These are phyloP conservation scores for Conchocele bisecta DNA, from an alignment of 2,888 invertebrate species.

Conservation along the genomic window DNA sequence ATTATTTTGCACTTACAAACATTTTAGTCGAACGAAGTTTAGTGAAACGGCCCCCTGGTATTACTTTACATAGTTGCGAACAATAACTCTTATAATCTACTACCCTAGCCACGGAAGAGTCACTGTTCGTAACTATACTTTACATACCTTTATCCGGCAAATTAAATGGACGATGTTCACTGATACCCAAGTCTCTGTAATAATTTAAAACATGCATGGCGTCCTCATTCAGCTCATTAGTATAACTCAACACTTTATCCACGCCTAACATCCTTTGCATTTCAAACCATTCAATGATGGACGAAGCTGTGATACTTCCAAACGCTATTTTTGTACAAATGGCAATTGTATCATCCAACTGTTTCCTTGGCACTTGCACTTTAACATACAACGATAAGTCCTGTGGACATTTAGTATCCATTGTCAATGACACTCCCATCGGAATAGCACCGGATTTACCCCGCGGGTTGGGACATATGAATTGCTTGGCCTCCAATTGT, in stretches of 20 bases:
- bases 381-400: constrained; percentile 3
- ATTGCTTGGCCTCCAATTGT: constrained; percentile 26
- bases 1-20: too few relatives aligned
- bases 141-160: constrained; percentile 9
- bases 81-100: too few relatives aligned
- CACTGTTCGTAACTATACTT: too few relatives aligned
- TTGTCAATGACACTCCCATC: constrained; percentile 15
- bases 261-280: constrained; percentile 23
- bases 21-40: too few relatives aligned
- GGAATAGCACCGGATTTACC: neutral
- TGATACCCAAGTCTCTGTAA: constrained; percentile 10
- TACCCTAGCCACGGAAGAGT: too few relatives aligned
- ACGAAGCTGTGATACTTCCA: constrained; percentile 8
- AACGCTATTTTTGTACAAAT: constrained; percentile 33
- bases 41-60: too few relatives aligned
- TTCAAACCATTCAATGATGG: constrained; percentile 37
- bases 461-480: constrained; percentile 16
- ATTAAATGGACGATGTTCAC: constrained; percentile 9
- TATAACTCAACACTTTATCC: constrained; percentile 21
- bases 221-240: constrained; percentile 9
- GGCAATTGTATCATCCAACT: neutral
- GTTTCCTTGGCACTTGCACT: constrained; percentile 11
- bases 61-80: too few relatives aligned
- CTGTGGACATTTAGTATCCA: constrained; percentile 18
- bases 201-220: constrained; percentile 28